Conservation (phyloP, 2,113 vertebrate species). For the Ia io region DNA sequence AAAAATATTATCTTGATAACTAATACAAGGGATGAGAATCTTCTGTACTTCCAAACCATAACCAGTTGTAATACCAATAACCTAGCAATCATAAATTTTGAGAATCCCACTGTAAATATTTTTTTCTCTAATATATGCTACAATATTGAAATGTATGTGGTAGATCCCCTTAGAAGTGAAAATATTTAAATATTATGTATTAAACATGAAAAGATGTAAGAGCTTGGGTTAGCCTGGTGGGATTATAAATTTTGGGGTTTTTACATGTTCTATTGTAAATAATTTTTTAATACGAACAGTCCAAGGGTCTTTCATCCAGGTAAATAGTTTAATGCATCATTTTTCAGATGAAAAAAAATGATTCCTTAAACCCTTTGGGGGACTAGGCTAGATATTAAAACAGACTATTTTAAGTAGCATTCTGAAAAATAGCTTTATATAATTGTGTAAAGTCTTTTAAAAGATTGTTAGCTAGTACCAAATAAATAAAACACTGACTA, state of each 20-base stretch:
- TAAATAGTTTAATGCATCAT: neutral
- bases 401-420: neutral
- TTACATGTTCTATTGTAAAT: neutral
- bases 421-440: conserved; percentile 36
- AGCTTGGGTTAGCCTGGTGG: neutral
- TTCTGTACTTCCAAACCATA: neutral
- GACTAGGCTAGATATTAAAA: neutral
- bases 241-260: neutral
- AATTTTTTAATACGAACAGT: neutral
- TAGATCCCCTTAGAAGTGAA: neutral
- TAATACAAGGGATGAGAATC: neutral
- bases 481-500: neutral
- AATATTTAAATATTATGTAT: conserved; percentile 4
- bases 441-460: conserved; percentile 15
- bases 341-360: neutral
- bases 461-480: conserved; percentile 1
- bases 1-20: neutral
- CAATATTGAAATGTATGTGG: neutral
- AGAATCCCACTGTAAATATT: neutral
- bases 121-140: neutral
- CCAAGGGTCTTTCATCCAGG: neutral
- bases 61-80: neutral
- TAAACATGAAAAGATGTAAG: neutral
- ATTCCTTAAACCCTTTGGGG: neutral
- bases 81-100: neutral